A percentile compares a stretch with the other conserved stretches of the same genome.
phyloP scores from a whole-genome alignment of 30 jellyfish, hydroid and myxozoan species.

The Pelagia noctiluca region DNA sequence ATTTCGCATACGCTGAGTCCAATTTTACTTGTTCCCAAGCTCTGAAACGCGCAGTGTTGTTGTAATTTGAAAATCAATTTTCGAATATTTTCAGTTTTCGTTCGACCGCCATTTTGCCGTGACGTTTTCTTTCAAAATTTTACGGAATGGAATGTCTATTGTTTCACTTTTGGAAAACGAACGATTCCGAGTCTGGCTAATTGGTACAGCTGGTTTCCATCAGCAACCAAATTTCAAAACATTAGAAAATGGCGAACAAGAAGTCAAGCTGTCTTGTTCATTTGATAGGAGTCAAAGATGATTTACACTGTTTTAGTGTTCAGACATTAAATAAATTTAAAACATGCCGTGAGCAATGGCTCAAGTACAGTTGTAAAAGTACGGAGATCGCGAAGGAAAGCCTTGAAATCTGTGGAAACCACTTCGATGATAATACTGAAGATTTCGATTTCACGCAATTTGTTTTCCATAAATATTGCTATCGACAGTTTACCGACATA shows the following conservation, averaged over 20 bases:
- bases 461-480: slow-evolving; percentile 1
- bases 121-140: slow-evolving; percentile 1
- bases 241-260: slow-evolving; percentile 3
- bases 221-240: slow-evolving; percentile 3
- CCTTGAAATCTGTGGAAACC: slow-evolving; percentile 6
- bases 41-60: slow-evolving; percentile 5
- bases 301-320: slow-evolving; percentile 1
- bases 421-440: not conserved
- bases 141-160: slow-evolving; percentile 3
- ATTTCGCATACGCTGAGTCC: slow-evolving; percentile 8
- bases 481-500: slow-evolving; percentile 5
- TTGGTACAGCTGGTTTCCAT: slow-evolving; percentile 6
- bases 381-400: slow-evolving; percentile 9
- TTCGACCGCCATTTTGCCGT: slow-evolving; percentile 5
- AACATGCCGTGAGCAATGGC: slow-evolving; percentile 9
- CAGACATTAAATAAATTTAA: not conserved
- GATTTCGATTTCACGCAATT: slow-evolving; percentile 3
- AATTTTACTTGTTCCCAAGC: slow-evolving; percentile 3
- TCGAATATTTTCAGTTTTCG: slow-evolving; percentile 2
- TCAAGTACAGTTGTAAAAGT: not conserved
- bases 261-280: slow-evolving; percentile 5
- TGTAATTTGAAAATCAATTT: not conserved
- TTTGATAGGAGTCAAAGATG: slow-evolving; percentile 3
- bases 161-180: not conserved
- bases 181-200: slow-evolving; percentile 5